A percentile compares a stretch with the other conserved stretches of the same genome.
Evolutionary conservation across 2,888 invertebrate genomes (phyloP).

Genomic region (Xestia xanthographa): DNA sequence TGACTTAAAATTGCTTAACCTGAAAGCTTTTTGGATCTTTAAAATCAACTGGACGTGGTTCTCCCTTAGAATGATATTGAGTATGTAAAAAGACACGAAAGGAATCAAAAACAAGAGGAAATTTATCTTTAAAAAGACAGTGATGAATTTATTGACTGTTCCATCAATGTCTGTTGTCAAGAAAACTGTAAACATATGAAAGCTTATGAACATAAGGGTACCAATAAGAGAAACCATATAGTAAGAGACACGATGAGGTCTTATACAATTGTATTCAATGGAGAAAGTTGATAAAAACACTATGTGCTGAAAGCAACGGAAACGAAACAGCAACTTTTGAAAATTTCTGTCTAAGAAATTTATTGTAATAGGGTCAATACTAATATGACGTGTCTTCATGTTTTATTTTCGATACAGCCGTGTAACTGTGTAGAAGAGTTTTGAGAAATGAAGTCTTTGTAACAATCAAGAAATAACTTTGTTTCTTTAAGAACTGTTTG

Average conservation of each 20-base stretch:
- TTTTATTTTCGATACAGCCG: neutral
- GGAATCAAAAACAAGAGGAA: neutral
- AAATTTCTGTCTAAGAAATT: constrained; percentile 25
- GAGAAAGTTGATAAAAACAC: constrained; percentile 29
- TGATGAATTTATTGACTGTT: neutral
- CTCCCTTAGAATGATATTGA: constrained; percentile 16
- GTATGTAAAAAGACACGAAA: neutral
- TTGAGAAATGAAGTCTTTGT: neutral
- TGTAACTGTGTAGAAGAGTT: neutral
- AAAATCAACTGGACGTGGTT: constrained; percentile 19
- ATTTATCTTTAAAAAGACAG: neutral
- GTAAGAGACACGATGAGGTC: constrained; percentile 15
- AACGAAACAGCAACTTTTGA: constrained; percentile 29
- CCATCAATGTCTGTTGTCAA: neutral
- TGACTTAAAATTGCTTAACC: constrained; percentile 1
- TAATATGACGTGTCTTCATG: neutral
- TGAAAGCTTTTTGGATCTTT: constrained; percentile 33
- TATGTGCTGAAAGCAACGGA: constrained; percentile 13
- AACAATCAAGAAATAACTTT: neutral
- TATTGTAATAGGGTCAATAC: neutral
- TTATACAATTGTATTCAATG: constrained; percentile 26
- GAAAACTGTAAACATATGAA: neutral
- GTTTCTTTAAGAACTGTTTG: neutral
- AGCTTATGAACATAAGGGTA: neutral
- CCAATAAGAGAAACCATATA: constrained; percentile 24